Conservation (phyloP, 64 coral and sea anemone genomes). For the Stichodactyla mertensii region DNA sequence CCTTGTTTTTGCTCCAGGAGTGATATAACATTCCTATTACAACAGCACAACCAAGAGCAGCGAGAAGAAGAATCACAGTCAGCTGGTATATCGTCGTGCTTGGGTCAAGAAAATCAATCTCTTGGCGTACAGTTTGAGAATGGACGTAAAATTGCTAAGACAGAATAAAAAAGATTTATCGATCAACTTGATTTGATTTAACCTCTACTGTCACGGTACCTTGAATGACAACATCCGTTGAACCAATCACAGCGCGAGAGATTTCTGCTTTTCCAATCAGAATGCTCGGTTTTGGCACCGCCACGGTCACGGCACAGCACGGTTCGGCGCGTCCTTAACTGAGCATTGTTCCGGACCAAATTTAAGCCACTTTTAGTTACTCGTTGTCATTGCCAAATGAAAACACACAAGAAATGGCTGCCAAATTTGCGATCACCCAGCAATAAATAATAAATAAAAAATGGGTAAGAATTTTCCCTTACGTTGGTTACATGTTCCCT, state of each 20-base stretch:
- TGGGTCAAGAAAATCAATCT: conserved; percentile 26
- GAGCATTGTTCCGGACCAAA: too few relatives aligned
- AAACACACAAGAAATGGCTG: not conserved
- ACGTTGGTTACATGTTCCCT: not conserved
- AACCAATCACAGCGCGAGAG: not conserved
- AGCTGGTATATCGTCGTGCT: conserved; percentile 14
- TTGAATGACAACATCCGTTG: not conserved
- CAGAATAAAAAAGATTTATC: not conserved
- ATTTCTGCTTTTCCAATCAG: too few relatives aligned
- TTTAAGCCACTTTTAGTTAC: too few relatives aligned
- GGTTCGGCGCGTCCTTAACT: too few relatives aligned
- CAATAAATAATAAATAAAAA: too few relatives aligned
- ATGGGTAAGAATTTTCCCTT: not conserved
- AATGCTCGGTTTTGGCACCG: too few relatives aligned
- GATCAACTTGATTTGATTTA: too few relatives aligned
- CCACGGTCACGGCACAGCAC: too few relatives aligned
- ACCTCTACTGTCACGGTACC: not conserved
- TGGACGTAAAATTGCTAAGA: not conserved
- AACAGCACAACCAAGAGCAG: conserved; percentile 21
- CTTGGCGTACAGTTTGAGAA: not conserved
- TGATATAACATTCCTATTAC: conserved; percentile 38
- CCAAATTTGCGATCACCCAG: too few relatives aligned
- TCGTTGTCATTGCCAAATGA: not conserved
- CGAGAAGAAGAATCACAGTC: conserved; percentile 20
- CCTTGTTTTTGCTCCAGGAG: conserved; percentile 20